A percentile compares a stretch with the other conserved stretches of the same genome.
Conservation (phyloP, 2,888 invertebrate genomes). For the Tetragonisca angustula region DNA sequence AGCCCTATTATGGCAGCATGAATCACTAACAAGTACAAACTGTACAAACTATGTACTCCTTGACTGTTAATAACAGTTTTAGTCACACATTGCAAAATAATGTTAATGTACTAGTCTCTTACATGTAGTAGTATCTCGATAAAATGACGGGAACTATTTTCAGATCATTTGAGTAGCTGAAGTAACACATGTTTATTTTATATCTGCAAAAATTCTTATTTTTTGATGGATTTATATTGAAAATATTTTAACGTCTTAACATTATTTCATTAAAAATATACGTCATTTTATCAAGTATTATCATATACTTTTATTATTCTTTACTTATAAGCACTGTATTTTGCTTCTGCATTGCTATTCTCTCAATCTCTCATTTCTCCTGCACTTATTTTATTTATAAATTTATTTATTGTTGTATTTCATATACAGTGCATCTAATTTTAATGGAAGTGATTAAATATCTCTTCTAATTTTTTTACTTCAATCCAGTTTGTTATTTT, state of each 20-base stretch:
- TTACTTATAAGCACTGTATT: not conserved
- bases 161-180: not conserved
- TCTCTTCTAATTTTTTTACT: not conserved
- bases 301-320: not conserved
- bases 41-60: slow-evolving; percentile 39
- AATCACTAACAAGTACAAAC: slow-evolving; percentile 72
- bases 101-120: not conserved
- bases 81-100: slow-evolving; percentile 9
- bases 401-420: not conserved
- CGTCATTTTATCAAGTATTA: not conserved
- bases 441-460: not conserved
- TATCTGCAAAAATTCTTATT: not conserved
- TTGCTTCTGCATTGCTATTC: not conserved
- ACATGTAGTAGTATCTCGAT: not conserved
- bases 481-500: not conserved
- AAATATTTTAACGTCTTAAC: no score
- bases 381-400: not conserved
- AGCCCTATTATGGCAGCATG: slow-evolving; percentile 83
- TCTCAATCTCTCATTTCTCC: not conserved
- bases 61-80: slow-evolving; percentile 17
- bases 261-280: not conserved
- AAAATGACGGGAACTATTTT: not conserved
- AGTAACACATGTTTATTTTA: not conserved
- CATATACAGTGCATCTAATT: not conserved
- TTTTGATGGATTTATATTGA: no score